Evolutionary conservation across 2,113 vertebrate genomes (phyloP), one percentile per base, ranked within the genome.

Genomic region (Agapornis roseicollis): DNA sequence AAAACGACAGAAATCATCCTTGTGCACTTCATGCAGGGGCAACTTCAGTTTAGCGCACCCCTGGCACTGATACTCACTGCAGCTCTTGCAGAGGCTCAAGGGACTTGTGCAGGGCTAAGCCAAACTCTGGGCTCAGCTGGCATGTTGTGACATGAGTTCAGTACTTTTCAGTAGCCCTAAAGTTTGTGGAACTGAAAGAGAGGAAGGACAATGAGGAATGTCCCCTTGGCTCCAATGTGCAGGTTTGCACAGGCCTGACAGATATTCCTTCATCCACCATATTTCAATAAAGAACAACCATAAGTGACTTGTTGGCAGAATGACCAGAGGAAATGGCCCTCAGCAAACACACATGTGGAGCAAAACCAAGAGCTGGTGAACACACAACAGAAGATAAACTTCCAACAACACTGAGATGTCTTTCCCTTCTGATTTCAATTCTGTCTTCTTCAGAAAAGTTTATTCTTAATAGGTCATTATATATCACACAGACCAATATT

Each of bases 51-150:
- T 71, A 61, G 8, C 92, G 76, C 23, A 69, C 7, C 10, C 2
- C 0, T 6, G 1, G 33, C 19, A 80, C 19, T 31, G 42, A 78
- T 29, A 24, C 10, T 49, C 56, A 29, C 9, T 71, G 24, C 11
- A 55, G 39, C 39, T 81, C 42, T 72, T 64, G 7, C 37, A 79
- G 46, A 52, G 13, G 17, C 46, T 42, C 2, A 1, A n/a, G 7
- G 15, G 13, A 58, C 61, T 63, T 63, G 31, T 0, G 0, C 1
- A 50, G 49, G 19, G 14, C 66, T n/a, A 56, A 61, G 35, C 6
- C 37, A 76, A 41, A 24, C 15, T 72, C 44, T 72, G 39, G 28
- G 17, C 6, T 10, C 33, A 39, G 33, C 10, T 52, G 37, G 29
- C 41, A 28, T 58, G 41, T 23, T 46, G 7, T 56, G 17, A 90